A percentile compares a stretch with the other conserved stretches of the same genome.
phyloP scores from a whole-genome alignment of 2,797 vertebrate species.

The Gephyroberyx darwinii region DNA sequence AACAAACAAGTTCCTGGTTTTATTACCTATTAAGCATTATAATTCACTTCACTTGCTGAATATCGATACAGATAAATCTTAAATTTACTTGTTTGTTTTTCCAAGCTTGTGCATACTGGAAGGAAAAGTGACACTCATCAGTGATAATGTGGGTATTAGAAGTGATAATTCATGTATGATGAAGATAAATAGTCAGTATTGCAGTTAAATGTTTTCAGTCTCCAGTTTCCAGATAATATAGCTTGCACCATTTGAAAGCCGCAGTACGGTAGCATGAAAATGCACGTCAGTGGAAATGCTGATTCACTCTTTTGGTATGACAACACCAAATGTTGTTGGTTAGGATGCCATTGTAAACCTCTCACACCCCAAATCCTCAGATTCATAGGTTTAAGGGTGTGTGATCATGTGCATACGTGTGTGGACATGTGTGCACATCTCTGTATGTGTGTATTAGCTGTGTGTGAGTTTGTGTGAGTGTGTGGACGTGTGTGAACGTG shows the following conservation, averaged over 20 bases:
- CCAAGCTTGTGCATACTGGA: neutral
- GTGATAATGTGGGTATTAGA: neutral
- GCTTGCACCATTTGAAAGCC: neutral
- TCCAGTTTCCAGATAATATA: neutral
- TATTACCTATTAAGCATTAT: conserved; percentile 39
- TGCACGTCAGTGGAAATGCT: conserved; percentile 36
- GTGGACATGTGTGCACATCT: conserved; percentile 42
- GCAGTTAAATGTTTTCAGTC: conserved; percentile 34
- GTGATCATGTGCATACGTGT: conserved; percentile 26
- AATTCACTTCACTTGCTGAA: conserved; percentile 6
- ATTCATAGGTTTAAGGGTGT: conserved; percentile 34
- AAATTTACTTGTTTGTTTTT: conserved; percentile 1
- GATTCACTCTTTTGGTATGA: conserved; percentile 68
- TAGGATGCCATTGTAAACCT: conserved; percentile 48
- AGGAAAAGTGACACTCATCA: neutral
- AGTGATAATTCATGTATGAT: neutral
- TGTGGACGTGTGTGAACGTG: neutral
- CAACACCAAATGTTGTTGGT: conserved; percentile 64
- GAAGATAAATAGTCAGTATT: conserved; percentile 16
- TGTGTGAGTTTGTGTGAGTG: neutral
- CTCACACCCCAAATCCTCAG: conserved; percentile 44
- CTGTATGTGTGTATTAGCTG: conserved; percentile 43
- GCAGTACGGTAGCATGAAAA: conserved; percentile 45
- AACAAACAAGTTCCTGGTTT: conserved; percentile 41
- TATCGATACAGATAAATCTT: conserved; percentile 1